These are phyloP conservation scores for Peromyscus eremicus DNA, from an alignment of 2,797 vertebrate genomes.

Conservation along the genomic window DNA sequence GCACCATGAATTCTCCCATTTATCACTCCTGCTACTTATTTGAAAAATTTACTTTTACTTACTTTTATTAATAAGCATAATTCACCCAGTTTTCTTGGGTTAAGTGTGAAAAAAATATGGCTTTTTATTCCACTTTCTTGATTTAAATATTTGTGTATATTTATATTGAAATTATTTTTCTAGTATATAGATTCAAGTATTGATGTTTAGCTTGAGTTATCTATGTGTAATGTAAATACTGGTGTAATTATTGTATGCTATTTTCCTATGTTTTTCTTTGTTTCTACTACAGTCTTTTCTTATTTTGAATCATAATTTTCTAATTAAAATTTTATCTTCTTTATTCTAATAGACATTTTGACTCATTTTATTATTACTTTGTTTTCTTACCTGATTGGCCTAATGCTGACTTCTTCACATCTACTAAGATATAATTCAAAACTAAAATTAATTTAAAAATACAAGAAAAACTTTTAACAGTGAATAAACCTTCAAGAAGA, in stretches of 20 bases:
- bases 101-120: not conserved
- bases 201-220: not conserved
- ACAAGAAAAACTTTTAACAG: not conserved
- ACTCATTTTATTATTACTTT: not conserved
- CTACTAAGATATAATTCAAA: not conserved
- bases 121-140: not conserved
- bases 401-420: not conserved
- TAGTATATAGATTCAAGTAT: not conserved
- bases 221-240: not conserved
- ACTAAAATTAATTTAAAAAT: not conserved
- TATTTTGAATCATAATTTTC: conserved; percentile 6
- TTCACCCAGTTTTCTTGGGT: not conserved
- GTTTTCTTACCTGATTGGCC: not conserved
- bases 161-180: not conserved
- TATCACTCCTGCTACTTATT: not conserved
- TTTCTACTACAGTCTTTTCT: not conserved
- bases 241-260: not conserved
- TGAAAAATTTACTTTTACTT: not conserved
- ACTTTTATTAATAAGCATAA: not conserved
- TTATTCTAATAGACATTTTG: not conserved
- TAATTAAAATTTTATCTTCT: not conserved
- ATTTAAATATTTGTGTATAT: not conserved
- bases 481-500: not conserved
- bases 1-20: not conserved
- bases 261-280: not conserved